Percentiles rank a stretch among this genome's conserved stretches.
Evolutionary conservation across 2,888 invertebrate genomes (phyloP).

Genomic region (Lepidocyrtoides sp.): DNA sequence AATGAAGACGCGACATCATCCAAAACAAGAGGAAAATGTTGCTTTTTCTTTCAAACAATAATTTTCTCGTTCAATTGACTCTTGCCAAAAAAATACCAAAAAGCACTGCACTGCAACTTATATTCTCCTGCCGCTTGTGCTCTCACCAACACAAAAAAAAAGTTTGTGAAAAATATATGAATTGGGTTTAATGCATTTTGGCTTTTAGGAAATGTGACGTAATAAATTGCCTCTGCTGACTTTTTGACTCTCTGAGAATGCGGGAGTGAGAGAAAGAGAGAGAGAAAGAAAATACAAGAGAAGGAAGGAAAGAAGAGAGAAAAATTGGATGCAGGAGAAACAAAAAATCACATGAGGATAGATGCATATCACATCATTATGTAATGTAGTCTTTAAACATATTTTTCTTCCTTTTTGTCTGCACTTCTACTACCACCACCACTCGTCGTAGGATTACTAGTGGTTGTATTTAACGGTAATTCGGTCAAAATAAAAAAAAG

Average conservation of each 20-base stretch:
- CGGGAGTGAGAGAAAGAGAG: background rate
- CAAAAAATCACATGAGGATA: slow-evolving; percentile 65
- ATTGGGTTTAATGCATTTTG: slow-evolving; percentile 68
- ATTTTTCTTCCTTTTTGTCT: slow-evolving; percentile 44
- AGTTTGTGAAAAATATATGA: slow-evolving; percentile 38
- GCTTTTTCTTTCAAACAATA: slow-evolving; percentile 20
- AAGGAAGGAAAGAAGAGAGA: background rate
- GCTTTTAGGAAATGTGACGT: slow-evolving; percentile 79
- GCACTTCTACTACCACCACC: background rate
- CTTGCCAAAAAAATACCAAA: slow-evolving; percentile 64
- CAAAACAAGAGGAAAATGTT: slow-evolving; percentile 1
- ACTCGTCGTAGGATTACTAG: background rate
- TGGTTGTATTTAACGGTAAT: slow-evolving; percentile 65
- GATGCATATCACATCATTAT: slow-evolving; percentile 63
- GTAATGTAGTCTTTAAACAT: slow-evolving; percentile 14
- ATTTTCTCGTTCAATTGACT: slow-evolving; percentile 54
- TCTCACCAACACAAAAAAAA: too few species aligned
- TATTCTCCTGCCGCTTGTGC: too few species aligned
- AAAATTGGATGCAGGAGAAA: background rate
- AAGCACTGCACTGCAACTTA: slow-evolving; percentile 15
- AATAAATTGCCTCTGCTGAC: slow-evolving; percentile 77
- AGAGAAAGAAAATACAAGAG: background rate
- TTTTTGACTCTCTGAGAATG: slow-evolving; percentile 74
- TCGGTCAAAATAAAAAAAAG: slow-evolving; percentile 78
- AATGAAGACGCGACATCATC: slow-evolving; percentile 48